Percentiles rank a stretch among this genome's conserved stretches.
Evolutionary conservation across 2,797 vertebrate species (phyloP).

Genomic region (Gymnothorax javanicus): DNA sequence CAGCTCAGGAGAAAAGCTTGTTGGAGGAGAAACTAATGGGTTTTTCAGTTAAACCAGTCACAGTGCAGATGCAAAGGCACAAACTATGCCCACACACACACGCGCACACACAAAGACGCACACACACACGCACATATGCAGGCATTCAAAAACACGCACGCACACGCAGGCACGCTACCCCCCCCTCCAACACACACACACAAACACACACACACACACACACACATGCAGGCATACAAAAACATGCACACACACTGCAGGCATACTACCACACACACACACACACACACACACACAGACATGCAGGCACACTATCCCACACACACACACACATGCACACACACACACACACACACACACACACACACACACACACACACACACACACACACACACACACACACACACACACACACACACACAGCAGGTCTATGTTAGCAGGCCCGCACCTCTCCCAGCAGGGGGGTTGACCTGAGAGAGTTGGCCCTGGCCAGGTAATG

Average conservation of each 20-base stretch:
- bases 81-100: neutral
- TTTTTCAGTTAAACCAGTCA: neutral
- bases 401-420: neutral
- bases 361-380: neutral
- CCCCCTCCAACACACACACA: neutral
- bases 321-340: neutral
- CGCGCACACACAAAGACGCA: neutral
- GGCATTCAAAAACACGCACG: neutral
- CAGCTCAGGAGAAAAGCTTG: neutral
- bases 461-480: constrained; percentile 17
- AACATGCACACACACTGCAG: too few species aligned
- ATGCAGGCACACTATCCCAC: neutral
- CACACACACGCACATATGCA: constrained; percentile 5
- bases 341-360: constrained; percentile 7
- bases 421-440: neutral
- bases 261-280: too few species aligned
- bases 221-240: too few species aligned
- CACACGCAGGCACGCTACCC: neutral
- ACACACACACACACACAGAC: neutral
- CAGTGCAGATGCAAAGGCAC: neutral
- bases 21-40: neutral
- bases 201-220: neutral
- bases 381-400: neutral
- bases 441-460: neutral
- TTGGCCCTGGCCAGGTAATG: constrained; percentile 7